phyloP scores from a whole-genome alignment of 2,888 invertebrate genomes.

The Drosophila paranaensis region DNA sequence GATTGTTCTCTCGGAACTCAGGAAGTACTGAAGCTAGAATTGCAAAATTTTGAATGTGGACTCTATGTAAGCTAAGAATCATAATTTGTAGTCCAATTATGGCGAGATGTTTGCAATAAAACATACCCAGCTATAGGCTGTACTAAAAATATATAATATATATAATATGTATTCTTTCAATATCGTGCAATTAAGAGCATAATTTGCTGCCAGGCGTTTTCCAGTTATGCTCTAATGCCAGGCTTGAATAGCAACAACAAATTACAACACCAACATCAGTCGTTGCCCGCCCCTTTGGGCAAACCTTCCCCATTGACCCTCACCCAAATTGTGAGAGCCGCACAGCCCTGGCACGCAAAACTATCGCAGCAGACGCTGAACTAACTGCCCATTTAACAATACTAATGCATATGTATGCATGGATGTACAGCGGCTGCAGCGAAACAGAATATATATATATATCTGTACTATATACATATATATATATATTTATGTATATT shows the following conservation, averaged over 20 bases:
- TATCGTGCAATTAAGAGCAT: background rate
- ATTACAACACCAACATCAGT: background rate
- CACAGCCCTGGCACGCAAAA: slow-evolving; percentile 68
- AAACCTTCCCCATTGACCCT: slow-evolving; percentile 72
- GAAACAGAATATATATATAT: background rate
- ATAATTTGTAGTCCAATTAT: background rate
- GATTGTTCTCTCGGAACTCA: background rate
- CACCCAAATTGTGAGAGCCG: slow-evolving; percentile 64
- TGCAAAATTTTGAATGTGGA: background rate
- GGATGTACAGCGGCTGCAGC: slow-evolving; percentile 34
- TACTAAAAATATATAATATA: background rate
- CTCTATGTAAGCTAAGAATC: background rate
- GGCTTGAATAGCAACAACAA: slow-evolving; percentile 14
- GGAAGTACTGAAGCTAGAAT: background rate
- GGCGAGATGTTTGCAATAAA: too few relatives aligned
- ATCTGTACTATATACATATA: background rate
- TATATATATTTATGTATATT: background rate
- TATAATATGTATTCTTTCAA: too few relatives aligned
- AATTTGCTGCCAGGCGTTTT: background rate
- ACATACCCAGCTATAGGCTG: background rate
- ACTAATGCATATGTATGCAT: slow-evolving; percentile 35
- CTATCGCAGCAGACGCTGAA: slow-evolving; percentile 32
- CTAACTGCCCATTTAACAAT: slow-evolving; percentile 45
- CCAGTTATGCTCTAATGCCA: slow-evolving; percentile 12
- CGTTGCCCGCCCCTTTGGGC: slow-evolving; percentile 41